phyloP scores from a whole-genome alignment of 2,888 invertebrate species.

The Callimorpha dominula region DNA sequence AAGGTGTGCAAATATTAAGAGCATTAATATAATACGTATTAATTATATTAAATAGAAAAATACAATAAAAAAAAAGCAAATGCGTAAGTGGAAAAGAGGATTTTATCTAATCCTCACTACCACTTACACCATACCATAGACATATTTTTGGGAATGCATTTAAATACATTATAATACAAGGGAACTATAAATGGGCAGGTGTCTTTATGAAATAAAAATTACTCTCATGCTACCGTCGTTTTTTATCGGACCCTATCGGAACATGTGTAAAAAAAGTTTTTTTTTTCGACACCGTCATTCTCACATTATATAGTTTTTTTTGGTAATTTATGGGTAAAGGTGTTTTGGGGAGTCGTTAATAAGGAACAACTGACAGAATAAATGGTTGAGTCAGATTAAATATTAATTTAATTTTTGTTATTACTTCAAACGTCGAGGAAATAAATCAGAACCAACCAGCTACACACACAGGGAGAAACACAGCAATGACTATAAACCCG shows the following conservation, averaged over 20 bases:
- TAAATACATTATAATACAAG: constrained; percentile 79
- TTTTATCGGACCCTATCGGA: constrained; percentile 52
- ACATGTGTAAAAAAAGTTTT: constrained; percentile 35
- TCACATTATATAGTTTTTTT: constrained; percentile 27
- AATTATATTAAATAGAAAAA: too few relatives aligned
- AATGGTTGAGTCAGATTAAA: background rate
- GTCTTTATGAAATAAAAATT: constrained; percentile 69
- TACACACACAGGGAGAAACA: too few relatives aligned
- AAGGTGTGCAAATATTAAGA: too few relatives aligned
- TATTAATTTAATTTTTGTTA: background rate
- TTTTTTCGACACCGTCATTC: constrained; percentile 26
- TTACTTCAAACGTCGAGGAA: background rate
- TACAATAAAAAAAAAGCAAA: too few relatives aligned
- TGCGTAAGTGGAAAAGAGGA: too few relatives aligned
- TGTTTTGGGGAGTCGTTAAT: constrained; percentile 38
- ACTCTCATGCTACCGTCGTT: constrained; percentile 67
- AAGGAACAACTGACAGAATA: constrained; percentile 16
- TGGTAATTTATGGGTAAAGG: constrained; percentile 41
- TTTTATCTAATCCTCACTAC: background rate
- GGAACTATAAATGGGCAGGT: constrained; percentile 74
- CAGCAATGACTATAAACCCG: too few relatives aligned
- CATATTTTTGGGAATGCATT: constrained; percentile 75
- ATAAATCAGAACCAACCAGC: too few relatives aligned
- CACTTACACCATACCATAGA: constrained; percentile 48
- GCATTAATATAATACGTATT: too few relatives aligned